A percentile compares a stretch with the other conserved stretches of the same genome.
Conservation (phyloP, 2,797 vertebrate genomes). For the Takifugu ocellatus region DNA sequence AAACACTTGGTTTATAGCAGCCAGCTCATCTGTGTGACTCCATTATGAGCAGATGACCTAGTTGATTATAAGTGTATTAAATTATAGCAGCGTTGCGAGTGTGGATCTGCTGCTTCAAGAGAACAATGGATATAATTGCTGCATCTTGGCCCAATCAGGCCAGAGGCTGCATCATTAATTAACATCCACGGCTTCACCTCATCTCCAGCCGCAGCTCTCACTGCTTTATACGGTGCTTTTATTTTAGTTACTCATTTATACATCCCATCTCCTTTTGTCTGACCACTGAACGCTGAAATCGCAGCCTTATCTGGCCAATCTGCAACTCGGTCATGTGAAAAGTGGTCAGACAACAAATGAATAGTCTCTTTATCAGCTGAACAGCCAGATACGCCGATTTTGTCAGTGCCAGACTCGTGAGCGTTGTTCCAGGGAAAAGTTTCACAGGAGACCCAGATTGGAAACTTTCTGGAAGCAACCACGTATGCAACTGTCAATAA, state of each 20-base stretch:
- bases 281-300: not conserved
- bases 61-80: no score
- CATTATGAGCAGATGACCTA: not conserved
- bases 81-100: no score
- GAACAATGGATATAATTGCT: slow-evolving; percentile 17
- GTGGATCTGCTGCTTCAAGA: slow-evolving; percentile 5
- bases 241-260: slow-evolving; percentile 5
- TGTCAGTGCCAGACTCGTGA: no score
- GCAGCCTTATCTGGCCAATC: slow-evolving; percentile 16
- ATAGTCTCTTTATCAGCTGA: not conserved
- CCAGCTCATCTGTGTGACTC: not conserved
- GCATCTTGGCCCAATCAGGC: slow-evolving; percentile 37
- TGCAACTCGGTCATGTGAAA: slow-evolving; percentile 6
- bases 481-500: no score
- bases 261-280: slow-evolving; percentile 1
- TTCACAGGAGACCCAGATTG: no score
- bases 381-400: no score
- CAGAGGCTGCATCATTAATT: slow-evolving; percentile 32
- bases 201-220: slow-evolving; percentile 10
- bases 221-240: not conserved
- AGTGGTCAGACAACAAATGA: not conserved
- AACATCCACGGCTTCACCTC: slow-evolving; percentile 30
- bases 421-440: no score
- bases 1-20: not conserved
- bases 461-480: no score